A percentile compares a stretch with the other conserved stretches of the same genome.
phyloP scores from a whole-genome alignment of 2,888 invertebrate genomes.

The Drosophila nr. perissopoda region DNA sequence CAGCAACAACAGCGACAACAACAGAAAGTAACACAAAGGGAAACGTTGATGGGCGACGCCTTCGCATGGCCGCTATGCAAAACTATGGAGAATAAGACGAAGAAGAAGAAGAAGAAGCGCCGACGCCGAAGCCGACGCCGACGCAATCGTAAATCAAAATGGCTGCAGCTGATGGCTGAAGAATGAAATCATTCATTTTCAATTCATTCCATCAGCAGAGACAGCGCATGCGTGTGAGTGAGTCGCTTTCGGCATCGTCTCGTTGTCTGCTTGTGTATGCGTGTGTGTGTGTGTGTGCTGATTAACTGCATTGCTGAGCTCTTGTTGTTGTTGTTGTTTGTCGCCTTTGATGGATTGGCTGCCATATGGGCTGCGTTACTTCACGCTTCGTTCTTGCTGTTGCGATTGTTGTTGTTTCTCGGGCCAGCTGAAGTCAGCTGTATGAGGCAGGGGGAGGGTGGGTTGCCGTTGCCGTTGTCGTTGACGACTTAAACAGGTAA shows the following conservation, averaged over 20 bases:
- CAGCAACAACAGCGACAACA: slow-evolving; percentile 14
- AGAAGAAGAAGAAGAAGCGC: slow-evolving; percentile 8
- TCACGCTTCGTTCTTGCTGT: slow-evolving; percentile 9
- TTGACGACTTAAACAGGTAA: slow-evolving; percentile 78
- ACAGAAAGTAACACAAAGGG: slow-evolving; percentile 35
- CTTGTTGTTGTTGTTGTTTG: slow-evolving; percentile 35
- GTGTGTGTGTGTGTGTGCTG: slow-evolving; percentile 29
- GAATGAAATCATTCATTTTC: slow-evolving; percentile 75
- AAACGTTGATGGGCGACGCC: slow-evolving; percentile 71
- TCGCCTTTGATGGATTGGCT: slow-evolving; percentile 58
- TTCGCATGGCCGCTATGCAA: slow-evolving; percentile 68
- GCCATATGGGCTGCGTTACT: slow-evolving; percentile 34
- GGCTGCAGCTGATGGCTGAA: slow-evolving; percentile 83
- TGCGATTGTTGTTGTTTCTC: slow-evolving; percentile 24
- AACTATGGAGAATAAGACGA: slow-evolving; percentile 33
- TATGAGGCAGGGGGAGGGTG: neutral
- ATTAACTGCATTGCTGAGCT: slow-evolving; percentile 64
- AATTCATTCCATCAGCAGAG: slow-evolving; percentile 51
- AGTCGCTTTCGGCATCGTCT: slow-evolving; percentile 39
- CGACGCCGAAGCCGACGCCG: slow-evolving; percentile 36
- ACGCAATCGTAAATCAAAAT: slow-evolving; percentile 85
- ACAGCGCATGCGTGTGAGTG: slow-evolving; percentile 74
- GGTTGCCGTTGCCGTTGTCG: slow-evolving; percentile 34
- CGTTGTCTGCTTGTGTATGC: slow-evolving; percentile 14
- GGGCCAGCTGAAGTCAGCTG: slow-evolving; percentile 28